Base-by-base conservation (phyloP, 2,888 invertebrate genomes). In the Atethmia centrago region DNA sequence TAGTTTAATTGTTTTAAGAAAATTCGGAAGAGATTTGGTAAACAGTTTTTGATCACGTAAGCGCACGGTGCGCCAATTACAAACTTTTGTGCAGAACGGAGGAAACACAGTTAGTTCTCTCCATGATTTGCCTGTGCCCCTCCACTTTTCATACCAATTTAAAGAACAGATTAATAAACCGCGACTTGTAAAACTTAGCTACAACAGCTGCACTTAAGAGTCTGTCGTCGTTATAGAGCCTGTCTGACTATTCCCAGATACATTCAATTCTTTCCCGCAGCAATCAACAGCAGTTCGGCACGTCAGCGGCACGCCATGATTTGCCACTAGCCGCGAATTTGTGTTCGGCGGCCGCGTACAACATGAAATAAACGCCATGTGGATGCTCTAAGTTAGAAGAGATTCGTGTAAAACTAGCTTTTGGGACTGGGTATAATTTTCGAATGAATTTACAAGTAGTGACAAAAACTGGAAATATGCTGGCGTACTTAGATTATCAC, bases 311-410 rank as follows among this genome's bases (percentile, higher is more conserved):
- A 58, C 66, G 58, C 64, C 53, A 74, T 55, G 49, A 78, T 36
- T 62, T 74, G 66, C 51, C 67, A 70, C 67, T 58, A 53, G 63
- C 67, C 40, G 21, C 55, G 69, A 82, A 82, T 82, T 72, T 75
- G 75, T 71, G 69, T 62, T 61, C 36, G 49, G 49, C 19, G 51
- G 31, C 56, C 63, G 36, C 16, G 45, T 67, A 55, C 61, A 66
- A 55, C 31, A 66, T 59, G 21, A 71, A 62, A 78, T 72, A 76
- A 79, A 74, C 63, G 73, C 47, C 28, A 1, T 53, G 16, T 19
- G n/a, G n/a, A 47, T 64, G 61, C n/a, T 51, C 31, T 47, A 66
- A 76, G 76, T 59, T 36, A 72, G 7, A 8, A 58, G 63, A 53
- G 3, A 14, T 42, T 53, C 21, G 28, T n/a, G 5, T 36, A 8